Conservation (phyloP, 1,140 invertebrate species). For the Listronotus oregonensis region DNA sequence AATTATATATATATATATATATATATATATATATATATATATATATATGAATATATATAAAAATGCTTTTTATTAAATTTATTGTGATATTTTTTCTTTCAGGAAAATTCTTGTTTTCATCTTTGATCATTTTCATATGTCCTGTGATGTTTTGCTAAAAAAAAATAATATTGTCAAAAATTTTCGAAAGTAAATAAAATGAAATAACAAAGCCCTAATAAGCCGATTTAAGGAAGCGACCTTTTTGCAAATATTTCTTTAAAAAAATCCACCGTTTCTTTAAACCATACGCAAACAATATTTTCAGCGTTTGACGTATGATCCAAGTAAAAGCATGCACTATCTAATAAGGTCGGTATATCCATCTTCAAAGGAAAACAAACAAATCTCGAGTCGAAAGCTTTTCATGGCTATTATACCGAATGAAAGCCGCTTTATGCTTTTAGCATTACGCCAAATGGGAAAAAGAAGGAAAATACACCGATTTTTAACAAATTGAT, state of each 20-base stretch:
- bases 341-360: slow-evolving; percentile 30
- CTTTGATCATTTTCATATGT: too few species aligned
- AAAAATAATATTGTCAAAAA: too few species aligned
- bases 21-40: slow-evolving; percentile 11
- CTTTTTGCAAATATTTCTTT: slow-evolving; percentile 12
- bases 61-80: too few species aligned
- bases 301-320: slow-evolving; percentile 29
- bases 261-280: slow-evolving; percentile 20
- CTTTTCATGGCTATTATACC: slow-evolving; percentile 28
- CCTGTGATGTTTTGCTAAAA: too few species aligned
- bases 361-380: slow-evolving; percentile 34
- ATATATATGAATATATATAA: too few species aligned
- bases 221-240: slow-evolving; percentile 19
- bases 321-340: slow-evolving; percentile 31
- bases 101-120: too few species aligned
- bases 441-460: slow-evolving; percentile 22
- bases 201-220: too few species aligned
- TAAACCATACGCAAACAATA: slow-evolving; percentile 27
- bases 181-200: too few species aligned
- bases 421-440: slow-evolving; percentile 40
- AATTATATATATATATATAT: slow-evolving; percentile 14
- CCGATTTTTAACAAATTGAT: slow-evolving; percentile 26
- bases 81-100: too few species aligned
- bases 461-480: slow-evolving; percentile 21
- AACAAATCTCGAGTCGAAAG: slow-evolving; percentile 30